Percentiles rank a stretch among this genome's conserved stretches.
Evolutionary conservation across 64 coral and sea anemone genomes (phyloP).

Genomic region (Stichodactyla helianthus): DNA sequence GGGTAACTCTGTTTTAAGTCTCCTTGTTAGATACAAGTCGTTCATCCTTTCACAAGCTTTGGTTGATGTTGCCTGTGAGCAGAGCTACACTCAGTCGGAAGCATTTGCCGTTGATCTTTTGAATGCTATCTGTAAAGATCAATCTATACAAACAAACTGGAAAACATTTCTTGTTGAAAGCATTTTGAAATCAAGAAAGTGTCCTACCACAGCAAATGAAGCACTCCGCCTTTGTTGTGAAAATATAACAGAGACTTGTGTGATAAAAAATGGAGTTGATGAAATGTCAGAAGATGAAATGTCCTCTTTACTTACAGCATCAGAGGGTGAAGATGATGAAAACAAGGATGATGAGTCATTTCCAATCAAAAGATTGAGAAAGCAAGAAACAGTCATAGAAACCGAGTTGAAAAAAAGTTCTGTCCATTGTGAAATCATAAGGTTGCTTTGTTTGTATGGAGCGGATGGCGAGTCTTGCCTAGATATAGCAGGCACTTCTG

Average conservation of each 20-base stretch:
- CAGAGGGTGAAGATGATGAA: neutral
- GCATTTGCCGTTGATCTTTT: neutral
- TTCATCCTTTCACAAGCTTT: neutral
- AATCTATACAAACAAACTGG: neutral
- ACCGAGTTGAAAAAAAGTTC: neutral
- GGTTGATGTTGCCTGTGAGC: neutral
- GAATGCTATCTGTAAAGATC: constrained; percentile 10
- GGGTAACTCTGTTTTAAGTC: neutral
- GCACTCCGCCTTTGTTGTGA: neutral
- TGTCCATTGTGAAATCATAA: constrained; percentile 12
- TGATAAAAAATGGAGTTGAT: neutral
- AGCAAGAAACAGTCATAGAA: neutral
- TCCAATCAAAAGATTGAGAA: neutral
- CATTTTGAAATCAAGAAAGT: neutral
- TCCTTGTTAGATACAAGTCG: neutral
- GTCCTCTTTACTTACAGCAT: too few relatives aligned
- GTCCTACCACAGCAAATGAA: neutral
- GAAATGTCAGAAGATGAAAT: neutral
- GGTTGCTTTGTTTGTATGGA: neutral
- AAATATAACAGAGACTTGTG: neutral
- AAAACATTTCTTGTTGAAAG: neutral
- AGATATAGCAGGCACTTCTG: neutral
- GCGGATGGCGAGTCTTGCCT: neutral
- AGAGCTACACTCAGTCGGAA: neutral
- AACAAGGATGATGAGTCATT: neutral